These are phyloP conservation scores for Melieria crassipennis DNA, from an alignment of 2,888 invertebrate species.

Conservation along the genomic window DNA sequence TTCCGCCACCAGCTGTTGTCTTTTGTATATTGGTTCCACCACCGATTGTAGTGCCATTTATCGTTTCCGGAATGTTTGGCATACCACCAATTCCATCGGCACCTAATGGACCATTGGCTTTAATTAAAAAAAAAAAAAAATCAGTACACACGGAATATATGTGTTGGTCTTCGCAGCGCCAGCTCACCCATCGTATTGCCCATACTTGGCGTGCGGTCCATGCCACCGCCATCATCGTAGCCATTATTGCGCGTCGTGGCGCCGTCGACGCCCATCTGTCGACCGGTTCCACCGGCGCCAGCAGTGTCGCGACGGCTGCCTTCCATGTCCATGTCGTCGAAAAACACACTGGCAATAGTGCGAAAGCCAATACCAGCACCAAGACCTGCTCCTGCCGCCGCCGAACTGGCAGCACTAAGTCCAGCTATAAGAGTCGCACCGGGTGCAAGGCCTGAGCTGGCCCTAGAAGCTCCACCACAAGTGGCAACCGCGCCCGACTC, in stretches of 20 bases:
- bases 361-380: too few species aligned
- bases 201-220: too few species aligned
- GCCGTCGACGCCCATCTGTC: not conserved
- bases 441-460: too few species aligned
- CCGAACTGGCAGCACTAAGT: too few species aligned
- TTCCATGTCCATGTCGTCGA: slow-evolving; percentile 13
- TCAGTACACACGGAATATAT: not conserved
- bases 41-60: slow-evolving; percentile 59
- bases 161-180: not conserved
- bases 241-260: not conserved
- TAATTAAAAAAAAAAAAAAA: not conserved
- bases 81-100: slow-evolving; percentile 47
- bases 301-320: not conserved
- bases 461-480: too few species aligned
- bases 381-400: too few species aligned
- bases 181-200: too few species aligned
- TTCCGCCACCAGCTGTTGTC: slow-evolving; percentile 39
- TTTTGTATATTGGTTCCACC: slow-evolving; percentile 48
- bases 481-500: too few species aligned
- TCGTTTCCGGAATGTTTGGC: slow-evolving; percentile 62
- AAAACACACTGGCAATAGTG: not conserved
- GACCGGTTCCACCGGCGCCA: not conserved
- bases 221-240: not conserved
- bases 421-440: too few species aligned
- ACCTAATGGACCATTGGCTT: slow-evolving; percentile 28